phyloP scores from a whole-genome alignment of 2,888 invertebrate species.

The Nysson spinosus region DNA sequence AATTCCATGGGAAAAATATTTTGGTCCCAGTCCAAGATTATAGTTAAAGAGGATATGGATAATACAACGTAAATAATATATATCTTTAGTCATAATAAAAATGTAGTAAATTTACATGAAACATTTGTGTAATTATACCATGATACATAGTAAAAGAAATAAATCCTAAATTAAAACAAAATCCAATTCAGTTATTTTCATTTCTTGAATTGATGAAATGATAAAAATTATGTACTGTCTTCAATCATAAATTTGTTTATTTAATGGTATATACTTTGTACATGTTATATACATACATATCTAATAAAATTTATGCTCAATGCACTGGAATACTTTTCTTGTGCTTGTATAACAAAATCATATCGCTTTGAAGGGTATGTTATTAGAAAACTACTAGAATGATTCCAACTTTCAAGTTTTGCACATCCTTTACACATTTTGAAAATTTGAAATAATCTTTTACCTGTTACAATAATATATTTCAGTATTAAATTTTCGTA shows the following conservation, averaged over 20 bases:
- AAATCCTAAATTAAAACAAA: not conserved
- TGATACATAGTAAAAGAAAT: conserved; percentile 16
- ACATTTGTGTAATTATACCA: conserved; percentile 13
- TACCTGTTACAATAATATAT: not conserved
- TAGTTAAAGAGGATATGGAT: conserved; percentile 32
- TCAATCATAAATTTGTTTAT: conserved; percentile 62
- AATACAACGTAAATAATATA: not conserved
- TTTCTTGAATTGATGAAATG: not conserved
- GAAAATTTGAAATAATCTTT: not conserved
- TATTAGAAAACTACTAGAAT: not conserved
- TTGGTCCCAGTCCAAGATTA: conserved; percentile 70
- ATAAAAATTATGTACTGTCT: conserved; percentile 1
- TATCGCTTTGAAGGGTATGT: conserved; percentile 5
- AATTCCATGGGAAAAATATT: conserved; percentile 71
- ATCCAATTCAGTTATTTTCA: too few species aligned
- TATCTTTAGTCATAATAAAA: not conserved
- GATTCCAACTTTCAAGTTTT: conserved; percentile 1
- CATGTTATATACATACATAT: conserved; percentile 55
- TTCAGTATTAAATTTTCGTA: not conserved
- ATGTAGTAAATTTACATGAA: not conserved
- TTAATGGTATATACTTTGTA: conserved; percentile 60
- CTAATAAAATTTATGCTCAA: conserved; percentile 48
- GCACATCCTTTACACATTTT: not conserved
- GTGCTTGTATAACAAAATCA: conserved; percentile 20
- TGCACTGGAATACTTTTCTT: conserved; percentile 16